These are phyloP conservation scores for Lithophane leautieri DNA, from an alignment of 2,888 invertebrate genomes.

Conservation along the genomic window DNA sequence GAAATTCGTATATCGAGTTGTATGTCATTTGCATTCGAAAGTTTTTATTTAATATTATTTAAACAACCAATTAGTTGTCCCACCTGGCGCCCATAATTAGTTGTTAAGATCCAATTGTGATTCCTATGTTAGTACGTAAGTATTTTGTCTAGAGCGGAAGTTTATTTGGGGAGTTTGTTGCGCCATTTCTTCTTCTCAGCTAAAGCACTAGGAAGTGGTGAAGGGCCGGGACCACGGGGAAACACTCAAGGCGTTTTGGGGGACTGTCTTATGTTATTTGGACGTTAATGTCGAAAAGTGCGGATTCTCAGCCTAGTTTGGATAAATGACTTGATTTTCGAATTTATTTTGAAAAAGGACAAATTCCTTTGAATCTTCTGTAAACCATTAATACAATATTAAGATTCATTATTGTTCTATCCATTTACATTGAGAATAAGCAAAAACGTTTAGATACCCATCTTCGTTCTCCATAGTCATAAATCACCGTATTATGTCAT, in stretches of 20 bases:
- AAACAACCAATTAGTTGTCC: neutral
- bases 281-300: too few relatives aligned
- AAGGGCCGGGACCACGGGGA: too few relatives aligned
- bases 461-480: conserved; percentile 25
- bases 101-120: neutral
- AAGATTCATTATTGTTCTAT: conserved; percentile 10
- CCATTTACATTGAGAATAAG: conserved; percentile 9
- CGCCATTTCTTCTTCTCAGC: too few relatives aligned
- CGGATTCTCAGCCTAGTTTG: too few relatives aligned
- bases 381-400: conserved; percentile 21
- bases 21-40: too few relatives aligned
- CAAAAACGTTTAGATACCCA: conserved; percentile 40
- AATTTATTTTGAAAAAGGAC: conserved; percentile 27
- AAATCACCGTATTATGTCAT: conserved; percentile 40
- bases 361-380: conserved; percentile 15
- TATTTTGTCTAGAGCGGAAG: neutral
- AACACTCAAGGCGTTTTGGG: too few relatives aligned
- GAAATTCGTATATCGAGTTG: conserved; percentile 25
- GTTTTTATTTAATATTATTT: conserved; percentile 4
- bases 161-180: too few relatives aligned
- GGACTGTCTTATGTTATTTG: too few relatives aligned
- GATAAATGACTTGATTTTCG: too few relatives aligned
- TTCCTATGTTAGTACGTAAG: neutral
- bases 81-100: conserved; percentile 4
- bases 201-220: too few relatives aligned